These are phyloP conservation scores for Trididemnum nubilum DNA, from an alignment of 23 tunicate species.

Conservation along the genomic window DNA sequence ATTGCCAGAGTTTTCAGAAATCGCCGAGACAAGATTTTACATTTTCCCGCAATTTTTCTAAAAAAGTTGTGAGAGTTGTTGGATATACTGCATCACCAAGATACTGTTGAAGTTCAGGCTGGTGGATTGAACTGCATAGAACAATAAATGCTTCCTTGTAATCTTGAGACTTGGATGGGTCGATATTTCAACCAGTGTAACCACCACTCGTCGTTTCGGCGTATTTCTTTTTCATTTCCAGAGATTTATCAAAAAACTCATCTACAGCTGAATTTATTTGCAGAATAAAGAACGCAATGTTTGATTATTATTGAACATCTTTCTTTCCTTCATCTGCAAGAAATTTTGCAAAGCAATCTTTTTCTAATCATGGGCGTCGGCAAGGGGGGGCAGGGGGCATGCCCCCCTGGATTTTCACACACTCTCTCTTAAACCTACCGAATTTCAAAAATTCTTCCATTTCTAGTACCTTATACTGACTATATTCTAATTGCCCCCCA, in stretches of 20 bases:
- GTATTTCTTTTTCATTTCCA: constrained; percentile 32
- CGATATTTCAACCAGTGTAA: constrained; percentile 32
- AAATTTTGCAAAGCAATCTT: too few relatives aligned
- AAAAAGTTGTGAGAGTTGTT: constrained; percentile 14
- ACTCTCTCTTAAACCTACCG: too few relatives aligned
- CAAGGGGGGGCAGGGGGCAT: too few relatives aligned
- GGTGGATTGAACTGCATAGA: not conserved
- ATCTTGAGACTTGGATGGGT: constrained; percentile 53
- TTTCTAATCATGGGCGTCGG: too few relatives aligned
- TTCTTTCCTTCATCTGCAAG: too few relatives aligned
- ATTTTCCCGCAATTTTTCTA: constrained; percentile 29
- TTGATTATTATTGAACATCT: too few relatives aligned
- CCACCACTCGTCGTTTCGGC: not conserved
- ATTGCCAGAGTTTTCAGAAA: constrained; percentile 44
- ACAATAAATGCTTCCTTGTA: constrained; percentile 62
- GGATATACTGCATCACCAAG: constrained; percentile 21
- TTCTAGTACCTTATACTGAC: too few relatives aligned
- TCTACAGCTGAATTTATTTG: constrained; percentile 18
- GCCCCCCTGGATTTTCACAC: too few relatives aligned
- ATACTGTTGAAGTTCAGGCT: constrained; percentile 33
- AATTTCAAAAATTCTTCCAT: too few relatives aligned
- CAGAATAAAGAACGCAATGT: too few relatives aligned
- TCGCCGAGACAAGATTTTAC: constrained; percentile 27
- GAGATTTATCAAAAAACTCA: constrained; percentile 14
- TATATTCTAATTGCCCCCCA: too few relatives aligned